Conservation (phyloP, 1,140 invertebrate species). For the Rhyacophila brunnea region DNA sequence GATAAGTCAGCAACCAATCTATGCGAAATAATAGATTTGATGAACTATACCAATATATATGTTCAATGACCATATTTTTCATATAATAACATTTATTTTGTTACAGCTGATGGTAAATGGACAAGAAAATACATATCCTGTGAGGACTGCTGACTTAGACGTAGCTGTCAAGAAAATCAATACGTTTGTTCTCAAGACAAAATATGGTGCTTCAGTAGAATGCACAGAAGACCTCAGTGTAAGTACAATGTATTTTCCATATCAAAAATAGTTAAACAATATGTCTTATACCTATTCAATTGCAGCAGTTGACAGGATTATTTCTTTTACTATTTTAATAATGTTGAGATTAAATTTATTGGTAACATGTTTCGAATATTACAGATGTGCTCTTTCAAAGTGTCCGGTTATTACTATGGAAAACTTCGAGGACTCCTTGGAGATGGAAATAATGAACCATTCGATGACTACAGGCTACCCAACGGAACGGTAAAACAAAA, state of each 20-base stretch:
- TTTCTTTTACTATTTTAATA: too few relatives aligned
- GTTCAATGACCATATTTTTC: too few relatives aligned
- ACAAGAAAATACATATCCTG: conserved; percentile 48
- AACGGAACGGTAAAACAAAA: conserved; percentile 62
- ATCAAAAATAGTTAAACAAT: too few relatives aligned
- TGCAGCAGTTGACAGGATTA: too few relatives aligned
- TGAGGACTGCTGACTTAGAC: conserved; percentile 37
- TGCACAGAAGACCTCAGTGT: conserved; percentile 39
- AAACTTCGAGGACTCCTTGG: conserved; percentile 83
- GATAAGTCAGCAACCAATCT: too few relatives aligned
- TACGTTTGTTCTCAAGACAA: conserved; percentile 39
- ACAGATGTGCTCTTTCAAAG: conserved; percentile 64
- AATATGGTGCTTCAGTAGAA: conserved; percentile 41
- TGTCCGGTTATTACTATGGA: conserved; percentile 78
- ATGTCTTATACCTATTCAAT: too few relatives aligned
- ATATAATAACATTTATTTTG: too few relatives aligned
- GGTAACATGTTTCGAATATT: too few relatives aligned
- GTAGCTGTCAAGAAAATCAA: conserved; percentile 48
- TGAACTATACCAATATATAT: too few relatives aligned
- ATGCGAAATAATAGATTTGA: too few relatives aligned
- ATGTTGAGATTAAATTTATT: too few relatives aligned
- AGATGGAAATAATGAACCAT: conserved; percentile 83
- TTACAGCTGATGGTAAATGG: conserved; percentile 43
- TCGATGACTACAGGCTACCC: conserved; percentile 75
- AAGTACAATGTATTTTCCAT: too few relatives aligned